Base-by-base conservation (phyloP, 1,140 invertebrate species). In the Cryptotermes secundus region DNA sequence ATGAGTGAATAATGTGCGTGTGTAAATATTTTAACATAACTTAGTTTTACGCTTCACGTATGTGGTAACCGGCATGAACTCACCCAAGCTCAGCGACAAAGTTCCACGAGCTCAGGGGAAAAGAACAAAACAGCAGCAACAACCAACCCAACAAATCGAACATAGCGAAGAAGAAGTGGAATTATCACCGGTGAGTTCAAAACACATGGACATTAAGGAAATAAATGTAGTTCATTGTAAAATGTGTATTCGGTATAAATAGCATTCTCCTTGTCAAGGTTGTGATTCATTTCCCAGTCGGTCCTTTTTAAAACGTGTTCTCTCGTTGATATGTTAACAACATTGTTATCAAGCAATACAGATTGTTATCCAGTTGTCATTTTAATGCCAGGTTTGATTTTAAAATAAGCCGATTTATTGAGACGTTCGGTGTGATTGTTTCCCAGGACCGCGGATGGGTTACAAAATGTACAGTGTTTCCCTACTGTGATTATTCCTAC, bases 61-160 rank as follows among this genome's bases (percentile, higher is more conserved):
- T 72, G 59, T 72, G 59, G 31, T 72, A 31, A 31, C 59, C 81
- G 81, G 45, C 81, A 82, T 82, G 81, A 82, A 82, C 81, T 82
- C 81, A 31, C 81, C 81, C 42, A 82, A 82, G 81, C 81, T 82
- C 38, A 31, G 81, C n/a, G 53, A 82, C 53, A 82, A 82, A 31
- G 42, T 49, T 42, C 53, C 81, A 34, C 81, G 81, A 53, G 81
- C 42, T 45, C 45, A 45, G 42, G 81, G 81, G 38, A 82, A 82
- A 53, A 45, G 34, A 45, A 82, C 26, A n/a, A 72, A 72, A 72
- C 59, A 82, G 26, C 81, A 82, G 35, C 81, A 38, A 49, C 53
- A 49, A 34, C 35, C 3, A 82, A 31, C 38, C 42, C 53, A 45
- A 34, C 81, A 82, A 38, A 45, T 53, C 34, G 81, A 82, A 34